These are phyloP conservation scores for Bombus polaris DNA, from an alignment of 1,140 invertebrate genomes.

Conservation along the genomic window DNA sequence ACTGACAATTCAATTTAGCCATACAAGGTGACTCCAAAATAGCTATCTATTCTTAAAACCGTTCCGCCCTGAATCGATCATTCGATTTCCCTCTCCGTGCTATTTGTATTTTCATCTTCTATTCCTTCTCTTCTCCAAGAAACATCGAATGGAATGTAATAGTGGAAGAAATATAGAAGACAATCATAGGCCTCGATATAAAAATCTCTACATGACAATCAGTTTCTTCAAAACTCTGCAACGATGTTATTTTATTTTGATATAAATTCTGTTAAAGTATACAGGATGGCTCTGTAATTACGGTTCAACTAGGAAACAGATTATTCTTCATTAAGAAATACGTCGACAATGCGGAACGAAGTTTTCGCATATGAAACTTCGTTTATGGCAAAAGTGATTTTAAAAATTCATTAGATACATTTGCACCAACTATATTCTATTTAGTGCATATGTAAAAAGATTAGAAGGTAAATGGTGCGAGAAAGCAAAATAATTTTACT, in stretches of 20 bases:
- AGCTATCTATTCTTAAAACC: conserved; percentile 13
- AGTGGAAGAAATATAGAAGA: neutral
- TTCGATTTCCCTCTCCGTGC: neutral
- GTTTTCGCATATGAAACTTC: too few species aligned
- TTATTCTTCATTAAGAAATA: too few species aligned
- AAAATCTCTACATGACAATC: neutral
- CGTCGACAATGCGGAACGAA: too few species aligned
- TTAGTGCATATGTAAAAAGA: too few species aligned
- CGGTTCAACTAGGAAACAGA: too few species aligned
- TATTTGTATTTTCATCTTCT: neutral
- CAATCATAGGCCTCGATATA: neutral
- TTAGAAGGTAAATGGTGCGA: too few species aligned
- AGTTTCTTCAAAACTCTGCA: neutral
- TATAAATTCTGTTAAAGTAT: too few species aligned
- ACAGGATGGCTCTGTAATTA: too few species aligned
- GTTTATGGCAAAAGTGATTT: neutral
- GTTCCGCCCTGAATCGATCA: neutral
- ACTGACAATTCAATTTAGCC: conserved; percentile 15
- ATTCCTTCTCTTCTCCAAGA: neutral
- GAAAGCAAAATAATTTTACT: too few species aligned
- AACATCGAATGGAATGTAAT: neutral
- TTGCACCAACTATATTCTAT: too few species aligned
- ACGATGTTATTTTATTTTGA: too few species aligned
- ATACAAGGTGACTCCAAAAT: conserved; percentile 13
- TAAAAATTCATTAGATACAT: neutral